Conservation (phyloP, 1,140 invertebrate genomes). For the Ceratina australensis region DNA sequence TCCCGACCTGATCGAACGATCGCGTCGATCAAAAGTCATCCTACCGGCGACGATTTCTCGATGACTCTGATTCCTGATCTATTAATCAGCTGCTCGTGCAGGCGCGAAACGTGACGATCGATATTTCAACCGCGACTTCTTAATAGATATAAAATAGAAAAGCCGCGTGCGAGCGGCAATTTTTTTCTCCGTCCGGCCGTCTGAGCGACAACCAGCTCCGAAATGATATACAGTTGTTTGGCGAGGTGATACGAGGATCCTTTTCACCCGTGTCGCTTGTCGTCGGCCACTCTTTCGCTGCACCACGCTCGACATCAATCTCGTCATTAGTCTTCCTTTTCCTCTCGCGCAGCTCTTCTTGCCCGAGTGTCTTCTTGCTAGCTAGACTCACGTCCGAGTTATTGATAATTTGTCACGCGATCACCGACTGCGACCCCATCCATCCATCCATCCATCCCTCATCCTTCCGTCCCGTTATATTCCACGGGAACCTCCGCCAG, state of each 20-base stretch:
- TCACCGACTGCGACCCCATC: conserved; percentile 48
- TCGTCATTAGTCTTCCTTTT: conserved; percentile 71
- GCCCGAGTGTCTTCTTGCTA: conserved; percentile 61
- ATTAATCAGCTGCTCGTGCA: too few relatives aligned
- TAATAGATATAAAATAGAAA: too few relatives aligned
- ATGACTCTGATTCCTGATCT: too few relatives aligned
- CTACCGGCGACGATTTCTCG: too few relatives aligned
- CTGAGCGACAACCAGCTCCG: background rate
- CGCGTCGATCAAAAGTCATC: too few relatives aligned
- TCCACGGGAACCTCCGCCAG: conserved; percentile 45
- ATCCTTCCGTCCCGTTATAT: conserved; percentile 52
- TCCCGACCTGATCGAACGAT: too few relatives aligned
- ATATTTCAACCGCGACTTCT: background rate
- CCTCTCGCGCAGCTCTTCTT: conserved; percentile 51
- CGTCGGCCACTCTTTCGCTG: conserved; percentile 55
- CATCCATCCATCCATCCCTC: conserved; percentile 50
- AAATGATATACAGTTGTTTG: conserved; percentile 54
- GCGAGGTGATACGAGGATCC: conserved; percentile 38
- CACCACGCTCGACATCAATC: conserved; percentile 61
- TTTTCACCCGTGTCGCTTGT: conserved; percentile 54
- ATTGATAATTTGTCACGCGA: conserved; percentile 70
- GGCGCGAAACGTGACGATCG: background rate
- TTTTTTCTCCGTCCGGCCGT: background rate
- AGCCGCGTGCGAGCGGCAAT: too few relatives aligned
- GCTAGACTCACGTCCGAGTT: conserved; percentile 59